Conservation (phyloP, 2,113 vertebrate species). For the Oophaga pumilio region DNA sequence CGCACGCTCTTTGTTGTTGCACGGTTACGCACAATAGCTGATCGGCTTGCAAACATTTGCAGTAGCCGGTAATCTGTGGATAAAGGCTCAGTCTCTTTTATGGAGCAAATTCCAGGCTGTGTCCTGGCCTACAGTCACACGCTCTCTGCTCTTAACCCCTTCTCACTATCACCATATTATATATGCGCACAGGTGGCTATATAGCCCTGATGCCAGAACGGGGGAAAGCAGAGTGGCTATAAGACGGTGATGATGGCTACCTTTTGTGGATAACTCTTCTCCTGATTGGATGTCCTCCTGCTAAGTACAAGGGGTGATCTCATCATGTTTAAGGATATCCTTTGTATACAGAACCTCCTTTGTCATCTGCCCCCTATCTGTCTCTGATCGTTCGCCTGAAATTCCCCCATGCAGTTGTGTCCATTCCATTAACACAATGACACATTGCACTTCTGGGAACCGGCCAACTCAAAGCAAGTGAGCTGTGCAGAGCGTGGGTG, state of each 20-base stretch:
- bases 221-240: neutral
- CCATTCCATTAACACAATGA: constrained; percentile 27
- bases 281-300: neutral
- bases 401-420: constrained; percentile 1
- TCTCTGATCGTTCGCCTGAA: neutral
- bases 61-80: constrained; percentile 44
- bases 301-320: neutral
- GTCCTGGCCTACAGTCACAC: constrained; percentile 38
- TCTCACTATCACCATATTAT: neutral
- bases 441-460: constrained; percentile 19
- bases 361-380: neutral
- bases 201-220: neutral
- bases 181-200: neutral
- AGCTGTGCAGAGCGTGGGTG: neutral
- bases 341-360: neutral
- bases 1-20: constrained; percentile 33
- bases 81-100: constrained; percentile 51
- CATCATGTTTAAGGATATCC: neutral
- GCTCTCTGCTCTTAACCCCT: constrained; percentile 42
- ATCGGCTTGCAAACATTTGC: constrained; percentile 38
- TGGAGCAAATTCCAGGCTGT: constrained; percentile 48
- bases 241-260: neutral
- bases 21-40: constrained; percentile 51
- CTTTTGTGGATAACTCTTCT: neutral
- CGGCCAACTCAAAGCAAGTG: neutral